Evolutionary conservation across 2,888 invertebrate genomes (phyloP).

Genomic region (Acrobasis consociella): DNA sequence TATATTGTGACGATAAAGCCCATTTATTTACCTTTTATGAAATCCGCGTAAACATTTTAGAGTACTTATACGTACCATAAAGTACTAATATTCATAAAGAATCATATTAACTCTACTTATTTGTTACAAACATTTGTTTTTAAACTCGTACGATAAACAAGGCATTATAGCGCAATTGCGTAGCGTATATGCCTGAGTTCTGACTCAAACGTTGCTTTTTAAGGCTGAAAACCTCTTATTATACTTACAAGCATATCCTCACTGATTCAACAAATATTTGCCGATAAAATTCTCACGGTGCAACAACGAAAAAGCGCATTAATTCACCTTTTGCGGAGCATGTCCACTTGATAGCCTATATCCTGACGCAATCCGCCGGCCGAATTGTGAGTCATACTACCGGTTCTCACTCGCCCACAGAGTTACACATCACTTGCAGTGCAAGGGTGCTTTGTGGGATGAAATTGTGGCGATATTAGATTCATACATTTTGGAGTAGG

Average conservation of each 20-base stretch:
- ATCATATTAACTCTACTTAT: no score
- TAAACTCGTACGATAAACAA: no score
- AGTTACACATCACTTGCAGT: conserved; percentile 10
- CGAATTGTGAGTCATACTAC: conserved; percentile 23
- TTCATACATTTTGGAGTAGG: neutral
- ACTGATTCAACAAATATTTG: neutral
- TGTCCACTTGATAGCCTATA: conserved; percentile 14
- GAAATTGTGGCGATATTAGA: neutral
- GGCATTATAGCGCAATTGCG: no score
- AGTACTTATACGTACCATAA: no score
- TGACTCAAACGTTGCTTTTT: no score
- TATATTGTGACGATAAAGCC: no score
- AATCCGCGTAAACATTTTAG: no score
- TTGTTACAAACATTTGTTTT: no score
- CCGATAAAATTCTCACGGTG: conserved; percentile 15
- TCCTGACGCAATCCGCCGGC: conserved; percentile 19
- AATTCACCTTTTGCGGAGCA: conserved; percentile 15
- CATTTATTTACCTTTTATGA: no score
- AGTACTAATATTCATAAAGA: no score
- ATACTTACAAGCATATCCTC: neutral
- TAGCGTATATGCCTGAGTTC: no score
- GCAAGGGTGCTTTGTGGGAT: conserved; percentile 19
- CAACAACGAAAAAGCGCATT: neutral
- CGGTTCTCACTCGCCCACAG: conserved; percentile 20
- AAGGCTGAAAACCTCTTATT: no score